phyloP scores from a whole-genome alignment of 1,140 invertebrate species.

The Eumeta japonica region DNA sequence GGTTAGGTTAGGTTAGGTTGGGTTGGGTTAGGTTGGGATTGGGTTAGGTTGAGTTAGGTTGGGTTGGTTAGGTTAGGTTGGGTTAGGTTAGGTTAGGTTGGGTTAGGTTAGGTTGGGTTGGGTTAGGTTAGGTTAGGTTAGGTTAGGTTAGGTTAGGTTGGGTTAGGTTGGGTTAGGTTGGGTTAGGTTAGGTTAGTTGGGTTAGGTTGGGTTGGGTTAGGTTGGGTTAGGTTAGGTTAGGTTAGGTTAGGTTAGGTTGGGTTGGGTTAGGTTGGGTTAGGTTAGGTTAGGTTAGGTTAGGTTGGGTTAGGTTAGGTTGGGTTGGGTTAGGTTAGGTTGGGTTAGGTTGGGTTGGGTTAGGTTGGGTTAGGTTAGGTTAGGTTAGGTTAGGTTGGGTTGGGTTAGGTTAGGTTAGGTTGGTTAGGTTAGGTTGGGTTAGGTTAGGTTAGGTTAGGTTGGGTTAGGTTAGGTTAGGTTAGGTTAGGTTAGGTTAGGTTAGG shows the following conservation, averaged over 20 bases:
- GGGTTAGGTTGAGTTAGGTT: constrained; percentile 33
- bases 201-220: constrained; percentile 15
- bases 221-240: constrained; percentile 14
- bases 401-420: too few species aligned
- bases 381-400: constrained; percentile 11
- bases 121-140: constrained; percentile 13
- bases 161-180: constrained; percentile 16
- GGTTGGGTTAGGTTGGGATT: too few species aligned
- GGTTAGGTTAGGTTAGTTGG: too few species aligned
- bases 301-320: constrained; percentile 15
- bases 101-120: constrained; percentile 23
- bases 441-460: constrained; percentile 11
- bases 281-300: constrained; percentile 15
- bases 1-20: constrained; percentile 35
- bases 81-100: constrained; percentile 25
- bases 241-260: constrained; percentile 17
- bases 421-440: constrained; percentile 11
- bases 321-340: constrained; percentile 12
- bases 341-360: constrained; percentile 13
- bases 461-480: constrained; percentile 14
- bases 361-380: constrained; percentile 12
- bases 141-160: constrained; percentile 15
- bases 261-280: constrained; percentile 16
- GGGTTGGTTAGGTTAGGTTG: too few species aligned
- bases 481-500: constrained; percentile 13